Conservation (phyloP, 2,113 vertebrate species). For the Alexandromys fortis region DNA sequence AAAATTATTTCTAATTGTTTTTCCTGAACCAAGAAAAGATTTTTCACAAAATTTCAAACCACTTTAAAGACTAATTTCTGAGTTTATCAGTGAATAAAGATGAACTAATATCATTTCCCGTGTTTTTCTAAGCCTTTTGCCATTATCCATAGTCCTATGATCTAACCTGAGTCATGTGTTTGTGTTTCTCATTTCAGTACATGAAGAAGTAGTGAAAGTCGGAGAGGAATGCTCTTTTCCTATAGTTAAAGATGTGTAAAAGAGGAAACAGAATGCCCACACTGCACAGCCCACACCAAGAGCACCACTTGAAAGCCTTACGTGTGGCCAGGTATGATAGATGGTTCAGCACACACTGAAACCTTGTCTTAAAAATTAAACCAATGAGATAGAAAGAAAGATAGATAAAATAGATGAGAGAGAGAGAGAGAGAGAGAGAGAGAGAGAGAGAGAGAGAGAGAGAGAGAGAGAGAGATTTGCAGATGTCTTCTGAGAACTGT, state of each 20-base stretch:
- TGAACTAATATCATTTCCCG: not conserved
- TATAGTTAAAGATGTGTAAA: not conserved
- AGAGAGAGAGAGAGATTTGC: not conserved
- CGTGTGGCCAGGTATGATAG: not conserved
- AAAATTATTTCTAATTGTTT: constrained; percentile 50
- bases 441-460: too few species aligned
- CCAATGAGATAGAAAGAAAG: not conserved
- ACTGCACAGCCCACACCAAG: not conserved
- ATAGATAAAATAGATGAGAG: too few species aligned
- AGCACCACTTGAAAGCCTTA: not conserved
- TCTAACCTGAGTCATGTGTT: not conserved
- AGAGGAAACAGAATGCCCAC: not conserved
- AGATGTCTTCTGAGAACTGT: not conserved
- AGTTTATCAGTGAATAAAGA: constrained; percentile 36
- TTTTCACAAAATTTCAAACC: not conserved
- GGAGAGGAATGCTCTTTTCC: not conserved
- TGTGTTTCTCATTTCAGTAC: not conserved
- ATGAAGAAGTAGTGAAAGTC: constrained; percentile 22
- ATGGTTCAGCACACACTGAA: not conserved
- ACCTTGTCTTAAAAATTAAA: not conserved
- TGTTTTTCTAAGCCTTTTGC: not conserved
- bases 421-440: too few species aligned
- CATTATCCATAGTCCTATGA: not conserved
- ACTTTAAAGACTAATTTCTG: not conserved
- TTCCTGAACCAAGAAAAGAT: not conserved